phyloP scores from a whole-genome alignment of 2,113 vertebrate species.

The Meriones unguiculatus region DNA sequence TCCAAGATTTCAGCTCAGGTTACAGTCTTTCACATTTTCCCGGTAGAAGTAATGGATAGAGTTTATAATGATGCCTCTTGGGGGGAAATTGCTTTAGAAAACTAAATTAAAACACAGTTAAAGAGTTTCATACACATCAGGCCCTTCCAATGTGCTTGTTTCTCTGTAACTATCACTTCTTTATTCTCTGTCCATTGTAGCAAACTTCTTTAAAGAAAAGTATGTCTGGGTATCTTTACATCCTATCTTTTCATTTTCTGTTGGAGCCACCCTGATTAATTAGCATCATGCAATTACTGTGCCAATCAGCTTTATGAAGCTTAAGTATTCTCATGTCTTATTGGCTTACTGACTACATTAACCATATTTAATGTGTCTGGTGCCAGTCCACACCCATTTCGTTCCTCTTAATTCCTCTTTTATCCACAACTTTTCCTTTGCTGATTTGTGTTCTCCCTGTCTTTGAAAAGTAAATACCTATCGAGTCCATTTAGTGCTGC shows the following conservation, averaged over 20 bases:
- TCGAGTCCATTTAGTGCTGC: neutral
- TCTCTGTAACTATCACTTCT: neutral
- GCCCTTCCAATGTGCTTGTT: neutral
- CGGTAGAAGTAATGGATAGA: neutral
- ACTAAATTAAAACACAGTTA: conserved; percentile 43
- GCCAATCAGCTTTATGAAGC: no score
- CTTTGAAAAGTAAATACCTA: neutral
- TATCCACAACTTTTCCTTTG: neutral
- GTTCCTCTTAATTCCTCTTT: neutral
- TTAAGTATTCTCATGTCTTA: no score
- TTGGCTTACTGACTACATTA: neutral
- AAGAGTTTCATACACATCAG: neutral
- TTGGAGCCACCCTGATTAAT: neutral
- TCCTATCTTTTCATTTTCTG: neutral
- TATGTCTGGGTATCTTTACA: neutral
- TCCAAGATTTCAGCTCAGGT: conserved; percentile 14
- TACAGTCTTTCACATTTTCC: neutral
- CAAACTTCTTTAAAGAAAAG: neutral
- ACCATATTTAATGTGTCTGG: neutral
- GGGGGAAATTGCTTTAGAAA: neutral
- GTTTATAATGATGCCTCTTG: neutral
- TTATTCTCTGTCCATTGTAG: no score
- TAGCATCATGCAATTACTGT: neutral
- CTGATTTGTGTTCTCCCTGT: neutral
- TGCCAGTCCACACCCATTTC: neutral